phyloP scores from a whole-genome alignment of 2,888 invertebrate species.

The Cordilura impudica region DNA sequence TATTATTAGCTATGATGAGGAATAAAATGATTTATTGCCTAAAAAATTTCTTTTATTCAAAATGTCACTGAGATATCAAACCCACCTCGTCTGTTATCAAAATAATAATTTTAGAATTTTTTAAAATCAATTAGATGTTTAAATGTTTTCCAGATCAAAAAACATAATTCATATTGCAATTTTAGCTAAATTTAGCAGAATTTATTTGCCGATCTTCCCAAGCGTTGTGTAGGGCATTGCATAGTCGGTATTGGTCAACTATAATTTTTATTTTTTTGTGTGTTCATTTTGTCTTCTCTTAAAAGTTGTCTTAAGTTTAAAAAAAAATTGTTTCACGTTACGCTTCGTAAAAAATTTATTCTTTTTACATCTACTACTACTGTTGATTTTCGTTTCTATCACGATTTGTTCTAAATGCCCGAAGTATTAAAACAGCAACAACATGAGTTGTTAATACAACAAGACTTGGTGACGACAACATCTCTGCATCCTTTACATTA shows the following conservation, averaged over 20 bases:
- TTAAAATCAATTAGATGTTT: no score
- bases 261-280: neutral
- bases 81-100: no score
- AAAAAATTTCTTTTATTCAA: no score
- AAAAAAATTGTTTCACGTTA: conserved; percentile 9
- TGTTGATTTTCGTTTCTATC: neutral
- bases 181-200: no score
- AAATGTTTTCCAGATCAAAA: no score
- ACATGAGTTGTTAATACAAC: conserved; percentile 18
- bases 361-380: neutral
- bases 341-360: conserved; percentile 5
- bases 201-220: neutral
- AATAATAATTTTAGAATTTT: no score
- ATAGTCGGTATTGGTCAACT: neutral
- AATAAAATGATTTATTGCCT: no score
- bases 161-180: no score
- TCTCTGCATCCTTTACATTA: conserved; percentile 15
- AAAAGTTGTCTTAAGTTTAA: conserved; percentile 7
- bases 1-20: no score
- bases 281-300: neutral
- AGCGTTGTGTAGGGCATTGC: neutral
- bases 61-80: no score
- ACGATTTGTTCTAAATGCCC: conserved; percentile 3
- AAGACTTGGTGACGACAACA: conserved; percentile 33
- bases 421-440: conserved; percentile 4